A percentile compares a stretch with the other conserved stretches of the same genome.
Conservation (phyloP, 2,113 vertebrate species). For the Microtus pennsylvanicus region DNA sequence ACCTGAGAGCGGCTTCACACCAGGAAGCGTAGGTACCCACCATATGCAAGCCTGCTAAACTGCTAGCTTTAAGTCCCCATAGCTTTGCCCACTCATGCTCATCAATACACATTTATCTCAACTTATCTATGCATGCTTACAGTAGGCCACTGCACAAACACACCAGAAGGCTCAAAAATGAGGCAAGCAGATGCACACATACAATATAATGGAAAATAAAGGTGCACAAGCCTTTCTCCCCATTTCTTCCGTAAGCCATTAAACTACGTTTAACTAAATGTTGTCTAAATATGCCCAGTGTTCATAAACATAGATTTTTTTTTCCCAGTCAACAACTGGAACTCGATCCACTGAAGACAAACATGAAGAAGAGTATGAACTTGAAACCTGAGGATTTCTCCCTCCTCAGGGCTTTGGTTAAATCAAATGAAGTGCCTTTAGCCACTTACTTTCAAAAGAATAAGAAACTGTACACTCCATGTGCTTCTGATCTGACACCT, state of each 20-base stretch:
- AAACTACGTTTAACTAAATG: neutral
- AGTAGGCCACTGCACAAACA: neutral
- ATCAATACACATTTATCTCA: conserved; percentile 8
- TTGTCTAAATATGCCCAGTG: neutral
- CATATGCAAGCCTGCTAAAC: neutral
- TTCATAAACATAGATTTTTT: conserved; percentile 15
- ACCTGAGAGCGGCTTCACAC: neutral
- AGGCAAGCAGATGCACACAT: neutral
- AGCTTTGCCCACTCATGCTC: neutral
- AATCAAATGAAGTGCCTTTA: conserved; percentile 26
- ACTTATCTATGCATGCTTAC: neutral
- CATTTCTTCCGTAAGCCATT: neutral
- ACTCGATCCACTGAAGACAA: neutral
- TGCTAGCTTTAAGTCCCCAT: neutral
- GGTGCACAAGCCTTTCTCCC: neutral
- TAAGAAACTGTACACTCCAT: neutral
- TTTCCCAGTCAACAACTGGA: neutral
- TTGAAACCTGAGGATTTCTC: neutral
- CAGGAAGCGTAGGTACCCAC: neutral
- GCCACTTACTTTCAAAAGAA: neutral
- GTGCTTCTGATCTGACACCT: neutral
- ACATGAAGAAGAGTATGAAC: conserved; percentile 26
- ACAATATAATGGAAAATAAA: conserved; percentile 28
- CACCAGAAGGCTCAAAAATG: conserved; percentile 16
- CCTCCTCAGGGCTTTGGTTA: neutral